Conservation (phyloP, 2,888 invertebrate genomes). For the Laothoe populi region DNA sequence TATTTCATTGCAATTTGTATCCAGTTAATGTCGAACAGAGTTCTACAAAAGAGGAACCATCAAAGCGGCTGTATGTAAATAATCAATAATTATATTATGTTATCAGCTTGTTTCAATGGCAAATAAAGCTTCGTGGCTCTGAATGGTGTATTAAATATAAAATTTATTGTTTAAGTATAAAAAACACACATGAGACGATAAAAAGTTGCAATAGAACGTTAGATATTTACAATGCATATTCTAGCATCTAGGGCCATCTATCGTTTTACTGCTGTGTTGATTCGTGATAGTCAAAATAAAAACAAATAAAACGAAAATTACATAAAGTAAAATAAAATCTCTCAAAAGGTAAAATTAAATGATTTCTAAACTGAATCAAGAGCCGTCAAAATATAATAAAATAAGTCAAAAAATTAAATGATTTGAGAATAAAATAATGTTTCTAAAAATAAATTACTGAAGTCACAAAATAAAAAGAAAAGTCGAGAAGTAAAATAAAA, state of each 20-base stretch:
- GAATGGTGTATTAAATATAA: neutral
- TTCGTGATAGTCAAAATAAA: no score
- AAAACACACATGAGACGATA: neutral
- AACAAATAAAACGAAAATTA: neutral
- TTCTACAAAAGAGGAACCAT: slow-evolving; percentile 1
- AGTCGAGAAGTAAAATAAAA: neutral
- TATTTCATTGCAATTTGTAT: neutral
- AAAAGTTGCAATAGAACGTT: neutral
- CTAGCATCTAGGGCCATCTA: neutral
- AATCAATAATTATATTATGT: neutral
- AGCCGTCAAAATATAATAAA: no score
- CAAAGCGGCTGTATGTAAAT: neutral
- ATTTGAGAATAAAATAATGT: no score
- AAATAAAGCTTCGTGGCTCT: neutral
- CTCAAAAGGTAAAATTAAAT: no score
- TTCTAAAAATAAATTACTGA: neutral
- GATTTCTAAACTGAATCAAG: no score
- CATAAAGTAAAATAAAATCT: neutral
- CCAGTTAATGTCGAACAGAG: neutral
- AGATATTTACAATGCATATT: neutral
- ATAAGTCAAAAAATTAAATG: neutral
- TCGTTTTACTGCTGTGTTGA: no score
- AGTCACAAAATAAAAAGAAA: no score
- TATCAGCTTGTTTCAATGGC: neutral
- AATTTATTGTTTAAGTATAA: neutral